Evolutionary conservation across 2,888 invertebrate genomes (phyloP), one percentile per base, ranked within the genome.

Genomic region (Eupeodes luniger): DNA sequence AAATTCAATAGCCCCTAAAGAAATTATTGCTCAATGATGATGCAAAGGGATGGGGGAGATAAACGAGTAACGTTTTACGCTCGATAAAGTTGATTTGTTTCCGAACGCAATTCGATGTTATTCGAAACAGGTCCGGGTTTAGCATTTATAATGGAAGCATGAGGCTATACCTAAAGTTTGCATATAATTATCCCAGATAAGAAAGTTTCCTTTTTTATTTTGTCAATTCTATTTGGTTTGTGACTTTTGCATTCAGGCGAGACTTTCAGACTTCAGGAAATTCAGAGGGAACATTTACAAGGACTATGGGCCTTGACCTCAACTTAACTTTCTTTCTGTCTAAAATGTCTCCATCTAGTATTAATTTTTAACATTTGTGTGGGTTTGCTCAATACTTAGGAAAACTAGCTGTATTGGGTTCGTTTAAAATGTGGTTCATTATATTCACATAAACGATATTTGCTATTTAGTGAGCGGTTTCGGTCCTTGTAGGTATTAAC

Each of bases 51-150:
- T 59, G 64, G 57, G 67, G 72, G 57, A 83, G 80, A 87, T 83
- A 83, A 87, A 83, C 80, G 83, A 67, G 61, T 72, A 77, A 69
- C 61, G 83, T 87, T 87, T 87, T 83, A 87, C 77, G 87, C 87
- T 87, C 87, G 83, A 87, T 87, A 87, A 87, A 87, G 80, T 87
- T 87, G 87, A 87, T 87, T 87, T 87, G 80, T 87, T 87, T 87
- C 83, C 80, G 76, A 87, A 80, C 66, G 76, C 76, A 62, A 87
- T 80, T 34, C 83, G 27, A 69, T 78, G 44, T 81, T 69, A 78
- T 78, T 47, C 61, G 36, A 27, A 49, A 51, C 49, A 67, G 69
- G 51, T 49, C 44, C 72, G 47, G 27, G n/a, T n/a, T 44, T 27
- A n/a, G 7, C n/a, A 61, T 40, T 40, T 40, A 40, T 9, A n/a